Evolutionary conservation across 1,140 invertebrate species (phyloP), one percentile per base, ranked within the genome.

Genomic region (Oreohelix idahoensis): DNA sequence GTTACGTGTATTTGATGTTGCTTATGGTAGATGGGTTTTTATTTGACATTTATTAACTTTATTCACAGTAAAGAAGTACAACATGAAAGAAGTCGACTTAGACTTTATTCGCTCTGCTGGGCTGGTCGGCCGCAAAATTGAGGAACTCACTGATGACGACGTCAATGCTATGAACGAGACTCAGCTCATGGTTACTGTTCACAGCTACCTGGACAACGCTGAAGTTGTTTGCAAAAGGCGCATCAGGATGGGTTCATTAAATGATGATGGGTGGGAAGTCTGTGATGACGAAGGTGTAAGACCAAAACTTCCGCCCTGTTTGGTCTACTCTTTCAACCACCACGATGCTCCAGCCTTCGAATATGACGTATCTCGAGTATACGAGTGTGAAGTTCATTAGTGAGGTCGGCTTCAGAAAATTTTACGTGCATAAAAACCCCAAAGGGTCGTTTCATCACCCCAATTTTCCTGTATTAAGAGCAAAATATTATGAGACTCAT

Each of bases 181-280:
- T 11, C 5, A 77, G 35, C 75, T 77, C 32, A 77, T 77, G 75
- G 75, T 77, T 26, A 32, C 75, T 32, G n/a, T 77, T 26, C 75
- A 77, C 39, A 90, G 89, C 35, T 90, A 88, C 66, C 82, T 90
- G 32, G 86, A 89, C 66, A 87, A 84, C n/a, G 49, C 85, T 15
- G 87, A 90, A 77, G 69, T 85, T 13, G 26, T 85, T 1, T 90
- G 89, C 79, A 79, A 83, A 13, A 82, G 83, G 23, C 86, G 86
- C 29, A 26, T 88, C 63, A 84, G 88, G 13, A 83, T 90, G 23
- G 89, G 89, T 13, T 75, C 84, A 1, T 51, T 87, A 23, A 86
- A 80, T 1, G 89, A 90, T 71, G 89, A 88, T 10, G 89, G 88
- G 0, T 90, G 88, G 88, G 88, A 90, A 63, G 81, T 90, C 17